Evolutionary conservation across 2,797 vertebrate genomes (phyloP).

Genomic region (Sebastes hubbsi): DNA sequence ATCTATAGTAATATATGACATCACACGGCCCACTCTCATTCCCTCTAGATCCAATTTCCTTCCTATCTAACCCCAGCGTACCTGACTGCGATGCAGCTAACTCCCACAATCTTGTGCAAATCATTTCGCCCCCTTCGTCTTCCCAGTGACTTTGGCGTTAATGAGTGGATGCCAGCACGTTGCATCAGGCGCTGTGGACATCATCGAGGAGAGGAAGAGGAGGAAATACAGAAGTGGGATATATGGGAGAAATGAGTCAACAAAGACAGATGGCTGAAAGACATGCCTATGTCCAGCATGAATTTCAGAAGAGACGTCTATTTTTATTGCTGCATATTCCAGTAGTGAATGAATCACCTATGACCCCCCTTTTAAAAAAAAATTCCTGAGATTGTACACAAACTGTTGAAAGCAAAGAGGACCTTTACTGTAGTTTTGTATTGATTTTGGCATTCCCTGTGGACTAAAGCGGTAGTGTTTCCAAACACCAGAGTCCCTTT

Average conservation of each 20-base stretch:
- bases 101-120: constrained; percentile 57
- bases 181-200: constrained; percentile 41
- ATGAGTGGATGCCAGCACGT: constrained; percentile 31
- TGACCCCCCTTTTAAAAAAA: background rate
- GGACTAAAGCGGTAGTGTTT: background rate
- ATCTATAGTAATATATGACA: constrained; percentile 65
- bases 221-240: constrained; percentile 14
- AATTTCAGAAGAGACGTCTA: constrained; percentile 13
- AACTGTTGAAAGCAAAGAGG: constrained; percentile 3
- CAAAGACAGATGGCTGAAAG: constrained; percentile 52
- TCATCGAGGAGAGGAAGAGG: constrained; percentile 26
- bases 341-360: constrained; percentile 32
- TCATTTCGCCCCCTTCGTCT: constrained; percentile 47
- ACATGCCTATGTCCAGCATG: constrained; percentile 37
- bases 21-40: constrained; percentile 51
- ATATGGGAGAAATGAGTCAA: constrained; percentile 41
- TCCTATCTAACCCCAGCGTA: constrained; percentile 51
- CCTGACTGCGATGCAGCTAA: constrained; percentile 43
- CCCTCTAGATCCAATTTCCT: constrained; percentile 68
- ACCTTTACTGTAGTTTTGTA: too few relatives aligned
- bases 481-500: background rate
- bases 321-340: constrained; percentile 23
- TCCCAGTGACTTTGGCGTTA: constrained; percentile 61
- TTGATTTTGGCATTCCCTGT: background rate
- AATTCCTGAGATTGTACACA: constrained; percentile 18